Conservation (phyloP, 2,113 vertebrate genomes). For the Nannobrachium achirus region DNA sequence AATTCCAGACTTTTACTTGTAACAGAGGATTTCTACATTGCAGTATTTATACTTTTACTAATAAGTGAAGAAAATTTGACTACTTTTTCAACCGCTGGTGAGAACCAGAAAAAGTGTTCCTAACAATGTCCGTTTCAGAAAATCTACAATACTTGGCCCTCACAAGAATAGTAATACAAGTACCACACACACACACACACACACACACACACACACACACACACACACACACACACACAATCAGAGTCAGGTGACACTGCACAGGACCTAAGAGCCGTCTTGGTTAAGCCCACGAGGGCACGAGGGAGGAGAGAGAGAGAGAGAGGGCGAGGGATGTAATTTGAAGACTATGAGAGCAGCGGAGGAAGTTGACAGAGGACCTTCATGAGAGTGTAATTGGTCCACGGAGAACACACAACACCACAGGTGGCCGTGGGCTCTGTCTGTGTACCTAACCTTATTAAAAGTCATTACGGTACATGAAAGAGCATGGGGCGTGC, state of each 20-base stretch:
- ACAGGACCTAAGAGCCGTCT: conserved; percentile 47
- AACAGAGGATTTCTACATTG: no score
- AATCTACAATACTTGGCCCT: no score
- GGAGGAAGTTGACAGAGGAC: conserved; percentile 52
- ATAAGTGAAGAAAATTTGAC: no score
- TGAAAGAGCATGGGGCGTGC: conserved; percentile 25
- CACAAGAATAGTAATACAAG: no score
- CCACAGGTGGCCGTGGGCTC: conserved; percentile 55
- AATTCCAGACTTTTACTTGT: no score
- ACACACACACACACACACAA: no score
- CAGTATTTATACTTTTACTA: no score
- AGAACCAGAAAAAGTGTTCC: no score
- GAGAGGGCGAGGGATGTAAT: conserved; percentile 43
- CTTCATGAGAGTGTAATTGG: conserved; percentile 65
- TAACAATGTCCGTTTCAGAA: no score
- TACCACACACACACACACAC: no score
- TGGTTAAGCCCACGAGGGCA: conserved; percentile 54
- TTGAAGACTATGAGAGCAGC: conserved; percentile 68
- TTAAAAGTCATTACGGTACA: conserved; percentile 65
- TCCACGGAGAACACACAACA: conserved; percentile 44
- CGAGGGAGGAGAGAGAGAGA: conserved; percentile 20
- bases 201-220: no score
- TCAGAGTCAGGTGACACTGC: conserved; percentile 29
- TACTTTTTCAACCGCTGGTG: no score
- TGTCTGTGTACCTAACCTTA: conserved; percentile 55